Conservation (phyloP, 2,888 invertebrate genomes). For the Drosophila meridiana region DNA sequence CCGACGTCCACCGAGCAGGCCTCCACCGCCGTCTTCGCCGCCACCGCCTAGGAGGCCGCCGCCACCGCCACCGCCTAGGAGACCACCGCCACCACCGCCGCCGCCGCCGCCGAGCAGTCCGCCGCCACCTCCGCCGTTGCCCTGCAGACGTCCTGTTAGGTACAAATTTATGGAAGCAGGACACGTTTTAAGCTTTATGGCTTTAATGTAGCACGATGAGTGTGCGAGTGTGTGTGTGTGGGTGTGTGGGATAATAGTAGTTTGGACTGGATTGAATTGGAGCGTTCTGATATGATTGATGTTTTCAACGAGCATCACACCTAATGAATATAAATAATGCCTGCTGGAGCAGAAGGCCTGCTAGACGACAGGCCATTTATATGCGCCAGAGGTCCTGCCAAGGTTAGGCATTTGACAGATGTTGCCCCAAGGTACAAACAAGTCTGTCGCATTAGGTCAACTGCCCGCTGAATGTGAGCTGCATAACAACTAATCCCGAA, state of each 20-base stretch:
- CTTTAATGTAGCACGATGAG: conserved; percentile 43
- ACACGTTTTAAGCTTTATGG: conserved; percentile 64
- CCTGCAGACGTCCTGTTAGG: conserved; percentile 65
- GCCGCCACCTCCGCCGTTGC: conserved; percentile 54
- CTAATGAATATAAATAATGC: conserved; percentile 67
- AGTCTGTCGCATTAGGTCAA: conserved; percentile 39
- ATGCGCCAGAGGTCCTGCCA: conserved; percentile 44
- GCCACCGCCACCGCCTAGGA: conserved; percentile 45
- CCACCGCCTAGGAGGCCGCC: conserved; percentile 50
- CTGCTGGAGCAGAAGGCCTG: conserved; percentile 7
- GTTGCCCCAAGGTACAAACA: conserved; percentile 27
- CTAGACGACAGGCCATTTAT: conserved; percentile 30
- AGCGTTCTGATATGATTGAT: conserved; percentile 66
- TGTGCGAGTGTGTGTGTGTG: conserved; percentile 7
- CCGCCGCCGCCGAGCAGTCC: conserved; percentile 5
- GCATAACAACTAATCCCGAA: conserved; percentile 42
- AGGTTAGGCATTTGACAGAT: conserved; percentile 39
- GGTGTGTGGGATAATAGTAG: conserved; percentile 10
- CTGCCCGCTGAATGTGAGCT: conserved; percentile 27
- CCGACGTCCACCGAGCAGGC: conserved; percentile 63
- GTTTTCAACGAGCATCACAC: conserved; percentile 52
- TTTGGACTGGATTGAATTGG: conserved; percentile 31
- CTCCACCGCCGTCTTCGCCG: conserved; percentile 60
- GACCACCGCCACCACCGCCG: conserved; percentile 31
- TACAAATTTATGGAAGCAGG: conserved; percentile 47